Base-by-base conservation (phyloP, 2,888 invertebrate genomes). In the Schizaphis graminum region DNA sequence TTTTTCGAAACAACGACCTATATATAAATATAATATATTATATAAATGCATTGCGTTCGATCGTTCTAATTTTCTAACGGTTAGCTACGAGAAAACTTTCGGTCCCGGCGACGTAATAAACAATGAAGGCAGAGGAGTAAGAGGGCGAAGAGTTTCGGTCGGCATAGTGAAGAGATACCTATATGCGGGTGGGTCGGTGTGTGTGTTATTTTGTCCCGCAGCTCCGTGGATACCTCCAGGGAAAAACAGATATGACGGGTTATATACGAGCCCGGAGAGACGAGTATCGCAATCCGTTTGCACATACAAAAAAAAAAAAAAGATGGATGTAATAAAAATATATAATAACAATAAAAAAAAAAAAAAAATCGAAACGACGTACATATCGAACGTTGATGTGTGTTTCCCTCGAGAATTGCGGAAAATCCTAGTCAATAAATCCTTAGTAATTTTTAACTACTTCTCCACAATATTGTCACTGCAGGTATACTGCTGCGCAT, bases 241-340 rank as follows among this genome's bases (percentile, higher is more conserved):
- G 87, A 87, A 92, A 92, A 92, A 49, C 92, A 87, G 92, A 87
- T 88, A 92, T 88, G 92, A 92, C 92, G 92, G 87, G 67, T 92
- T 88, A 88, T 88, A 92, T 92, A 92, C 87, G 92, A 92, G 92
- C 87, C 92, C 92, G 87, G 92, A 67, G 92, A 92, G 92, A 92
- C 92, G 92, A 41, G 61, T n/a, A n/a, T 24, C 47, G 67, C 92
- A 49, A 92, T 92, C 92, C 87, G 92, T 92, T 92, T 88, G 61
- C 91, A 47, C 91, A 57, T 35, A 86, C n/a, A 86, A 47, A 57
- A 41, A 85, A n/a, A 61, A 61, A 61, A 90, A 61, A 89, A 41
- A 92, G 57, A 87, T 47, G 57, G 85, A 86, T 91, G 91, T 86
- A 91, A 91, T 91, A 91, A 91, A 91, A 91, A 91, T 91, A 91